Evolutionary conservation across 2,888 invertebrate species (phyloP).

Genomic region (Temnothorax rugatulus): DNA sequence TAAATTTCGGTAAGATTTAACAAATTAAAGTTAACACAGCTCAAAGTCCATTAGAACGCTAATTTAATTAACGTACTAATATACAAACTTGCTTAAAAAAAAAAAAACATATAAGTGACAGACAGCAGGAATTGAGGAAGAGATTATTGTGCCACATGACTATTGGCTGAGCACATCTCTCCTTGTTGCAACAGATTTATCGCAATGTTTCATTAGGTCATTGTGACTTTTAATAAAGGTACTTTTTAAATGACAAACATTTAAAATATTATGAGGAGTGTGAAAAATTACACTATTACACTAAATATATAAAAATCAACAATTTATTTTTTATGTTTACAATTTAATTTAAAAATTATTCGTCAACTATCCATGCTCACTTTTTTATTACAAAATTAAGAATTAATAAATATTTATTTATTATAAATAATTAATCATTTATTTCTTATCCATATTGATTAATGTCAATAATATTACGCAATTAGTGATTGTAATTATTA

Average conservation of each 20-base stretch:
- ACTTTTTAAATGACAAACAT: background rate
- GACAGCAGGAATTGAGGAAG: background rate
- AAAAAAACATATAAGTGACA: background rate
- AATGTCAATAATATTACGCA: conserved; percentile 12
- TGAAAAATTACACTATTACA: background rate
- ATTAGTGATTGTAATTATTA: conserved; percentile 4
- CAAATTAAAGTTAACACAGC: conserved; percentile 8
- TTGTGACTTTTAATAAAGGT: background rate
- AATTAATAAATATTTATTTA: conserved; percentile 22
- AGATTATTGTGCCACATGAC: background rate
- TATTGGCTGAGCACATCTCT: conserved; percentile 37
- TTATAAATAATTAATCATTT: conserved; percentile 1
- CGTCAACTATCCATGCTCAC: background rate
- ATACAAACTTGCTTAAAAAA: background rate
- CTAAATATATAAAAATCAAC: background rate
- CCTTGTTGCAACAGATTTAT: background rate
- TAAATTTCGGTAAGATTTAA: background rate
- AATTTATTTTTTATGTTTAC: background rate
- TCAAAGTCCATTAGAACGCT: background rate
- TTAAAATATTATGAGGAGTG: background rate
- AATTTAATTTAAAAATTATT: background rate
- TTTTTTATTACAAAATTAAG: conserved; percentile 12
- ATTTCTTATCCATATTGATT: background rate
- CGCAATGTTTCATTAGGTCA: background rate
- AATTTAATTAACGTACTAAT: conserved; percentile 7